Base-by-base conservation (phyloP, 2,797 vertebrate genomes). In the Pipistrellus pipistrellus region DNA sequence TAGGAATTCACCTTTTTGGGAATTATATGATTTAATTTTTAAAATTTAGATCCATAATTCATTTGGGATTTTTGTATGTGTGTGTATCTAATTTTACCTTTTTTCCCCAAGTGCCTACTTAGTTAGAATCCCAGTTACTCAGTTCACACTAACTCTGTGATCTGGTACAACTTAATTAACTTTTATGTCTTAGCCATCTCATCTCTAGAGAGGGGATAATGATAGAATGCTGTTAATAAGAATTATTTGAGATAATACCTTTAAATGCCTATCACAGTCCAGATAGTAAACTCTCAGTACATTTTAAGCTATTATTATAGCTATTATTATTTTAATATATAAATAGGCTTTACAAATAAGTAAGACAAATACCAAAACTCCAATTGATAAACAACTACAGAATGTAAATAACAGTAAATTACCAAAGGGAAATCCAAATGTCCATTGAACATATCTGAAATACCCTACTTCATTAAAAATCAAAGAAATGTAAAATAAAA, bases 401-500 rank as follows among this genome's bases (percentile, higher is more conserved):
- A 38, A 51, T 72, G 4, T 80, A 87, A 93, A 46, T 90, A 77
- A 62, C 4, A 73, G 25, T 75, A 91, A 73, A 68, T 82, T 55
- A 90, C 48, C 23, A 71, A 95, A 73, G 62, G 27, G 69, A 75
- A 90, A 78, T 82, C n/a, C 15, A 88, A 41, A 72, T 94, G 59
- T 32, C 75, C 35, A 82, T 53, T 89, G 32, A 88, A 51, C 82
- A 75, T 69, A 46, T 82, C 38, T 80, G 68, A 85, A 93, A 89
- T 82, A 95, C 21, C 88, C 51, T 62, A 73, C 41, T 57, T 93
- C 41, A 71, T 93, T 90, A 93, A 91, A 91, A 86, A 90, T 51
- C 68, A 80, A 75, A 75, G 25, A 11, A 9, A 32, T 57, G 1
- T 85, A 91, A 89, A 88, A 66, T 78, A 64, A 68, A 59, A 69